A percentile compares a stretch with the other conserved stretches of the same genome.
Evolutionary conservation across 1,140 invertebrate genomes (phyloP).

Genomic region (Patella vulgata): DNA sequence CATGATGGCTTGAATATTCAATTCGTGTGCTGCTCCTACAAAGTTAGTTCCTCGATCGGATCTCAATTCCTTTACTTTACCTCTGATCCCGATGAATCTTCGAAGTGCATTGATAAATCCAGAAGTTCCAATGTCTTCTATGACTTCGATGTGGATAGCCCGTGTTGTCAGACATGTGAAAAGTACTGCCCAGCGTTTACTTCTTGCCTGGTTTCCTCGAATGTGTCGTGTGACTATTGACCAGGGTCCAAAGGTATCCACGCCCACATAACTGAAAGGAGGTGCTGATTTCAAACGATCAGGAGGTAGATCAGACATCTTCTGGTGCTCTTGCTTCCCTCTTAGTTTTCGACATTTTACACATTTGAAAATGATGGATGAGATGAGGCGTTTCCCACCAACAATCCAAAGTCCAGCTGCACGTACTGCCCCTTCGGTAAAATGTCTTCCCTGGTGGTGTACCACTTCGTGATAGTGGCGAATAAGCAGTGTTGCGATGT

Average conservation of each 20-base stretch:
- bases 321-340: conserved; percentile 2
- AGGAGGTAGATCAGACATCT: conserved; percentile 33
- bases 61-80: conserved; percentile 24
- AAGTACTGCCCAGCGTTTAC: conserved; percentile 28
- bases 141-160: conserved; percentile 53
- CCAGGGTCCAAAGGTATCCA: conserved; percentile 19
- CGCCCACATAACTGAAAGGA: conserved; percentile 28
- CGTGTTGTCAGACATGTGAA: conserved; percentile 26
- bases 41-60: conserved; percentile 34
- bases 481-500: conserved; percentile 21
- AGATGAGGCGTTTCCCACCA: conserved; percentile 9
- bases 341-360: conserved; percentile 7
- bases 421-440: conserved; percentile 4
- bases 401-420: background rate
- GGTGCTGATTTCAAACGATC: conserved; percentile 22
- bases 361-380: no score
- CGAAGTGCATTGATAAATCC: conserved; percentile 51
- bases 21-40: conserved; percentile 25
- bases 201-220: conserved; percentile 25
- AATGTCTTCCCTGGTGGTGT: conserved; percentile 19
- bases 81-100: conserved; percentile 62
- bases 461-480: conserved; percentile 9
- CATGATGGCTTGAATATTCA: background rate
- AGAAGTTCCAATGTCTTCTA: conserved; percentile 55
- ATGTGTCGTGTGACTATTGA: conserved; percentile 17